Conservation (phyloP, 2,113 vertebrate species). For the Calonectris borealis region DNA sequence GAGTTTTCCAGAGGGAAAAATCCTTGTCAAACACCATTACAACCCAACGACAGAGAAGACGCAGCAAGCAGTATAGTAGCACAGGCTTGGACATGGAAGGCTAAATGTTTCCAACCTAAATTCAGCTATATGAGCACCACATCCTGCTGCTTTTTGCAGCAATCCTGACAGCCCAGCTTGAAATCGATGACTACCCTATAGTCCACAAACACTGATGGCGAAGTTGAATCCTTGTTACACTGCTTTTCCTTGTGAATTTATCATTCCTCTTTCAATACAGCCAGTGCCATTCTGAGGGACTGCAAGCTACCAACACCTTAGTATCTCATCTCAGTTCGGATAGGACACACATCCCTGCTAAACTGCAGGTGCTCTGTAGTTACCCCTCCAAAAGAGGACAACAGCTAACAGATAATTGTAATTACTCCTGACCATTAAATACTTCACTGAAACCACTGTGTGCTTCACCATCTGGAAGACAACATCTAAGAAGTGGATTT, state of each 20-base stretch:
- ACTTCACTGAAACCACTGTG: background rate
- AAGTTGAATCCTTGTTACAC: background rate
- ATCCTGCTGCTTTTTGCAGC: background rate
- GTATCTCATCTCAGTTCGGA: background rate
- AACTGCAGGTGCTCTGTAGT: background rate
- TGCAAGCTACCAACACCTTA: background rate
- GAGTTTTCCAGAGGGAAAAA: conserved; percentile 8
- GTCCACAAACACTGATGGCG: background rate
- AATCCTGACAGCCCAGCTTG: background rate
- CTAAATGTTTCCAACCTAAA: background rate
- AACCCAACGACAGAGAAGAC: background rate
- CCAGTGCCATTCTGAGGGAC: background rate
- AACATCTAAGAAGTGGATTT: background rate
- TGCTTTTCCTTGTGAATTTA: background rate
- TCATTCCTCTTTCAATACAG: background rate
- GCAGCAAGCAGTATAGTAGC: background rate
- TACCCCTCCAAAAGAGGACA: background rate
- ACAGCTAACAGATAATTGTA: background rate
- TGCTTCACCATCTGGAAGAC: background rate
- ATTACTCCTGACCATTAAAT: background rate
- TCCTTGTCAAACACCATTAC: conserved; percentile 42
- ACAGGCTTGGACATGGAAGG: background rate
- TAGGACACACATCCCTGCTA: background rate
- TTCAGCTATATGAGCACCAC: background rate
- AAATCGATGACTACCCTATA: rapidly evolving